phyloP scores from a whole-genome alignment of 1,140 invertebrate genomes.

The Drosophila cardini region DNA sequence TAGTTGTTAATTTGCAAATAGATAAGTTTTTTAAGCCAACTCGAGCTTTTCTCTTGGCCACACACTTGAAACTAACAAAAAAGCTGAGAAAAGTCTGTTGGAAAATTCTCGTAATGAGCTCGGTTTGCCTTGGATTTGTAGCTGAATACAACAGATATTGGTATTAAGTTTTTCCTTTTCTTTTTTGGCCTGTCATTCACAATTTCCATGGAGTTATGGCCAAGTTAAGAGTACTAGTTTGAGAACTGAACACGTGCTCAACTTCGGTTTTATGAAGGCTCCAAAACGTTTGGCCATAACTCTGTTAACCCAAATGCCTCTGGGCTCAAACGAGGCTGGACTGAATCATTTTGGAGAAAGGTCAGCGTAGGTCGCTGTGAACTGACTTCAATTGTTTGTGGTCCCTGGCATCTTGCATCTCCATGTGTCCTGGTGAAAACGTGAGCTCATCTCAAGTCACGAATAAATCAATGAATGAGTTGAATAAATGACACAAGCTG shows the following conservation, averaged over 20 bases:
- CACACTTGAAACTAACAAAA: too few species aligned
- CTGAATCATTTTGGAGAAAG: not conserved
- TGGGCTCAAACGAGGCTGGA: slow-evolving; percentile 12
- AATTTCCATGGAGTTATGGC: slow-evolving; percentile 1
- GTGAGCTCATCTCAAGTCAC: slow-evolving; percentile 50
- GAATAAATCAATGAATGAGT: slow-evolving; percentile 74
- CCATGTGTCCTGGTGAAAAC: slow-evolving; percentile 42
- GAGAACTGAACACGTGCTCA: slow-evolving; percentile 49
- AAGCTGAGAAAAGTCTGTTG: not conserved
- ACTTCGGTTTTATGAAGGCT: slow-evolving; percentile 8
- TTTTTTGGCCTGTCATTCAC: not conserved
- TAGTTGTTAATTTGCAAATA: too few species aligned
- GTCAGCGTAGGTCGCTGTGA: not conserved
- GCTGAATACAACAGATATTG: not conserved
- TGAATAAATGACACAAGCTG: slow-evolving; percentile 70
- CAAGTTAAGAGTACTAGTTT: not conserved
- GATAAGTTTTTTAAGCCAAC: too few species aligned
- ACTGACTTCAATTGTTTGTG: not conserved
- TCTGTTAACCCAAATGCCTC: slow-evolving; percentile 26
- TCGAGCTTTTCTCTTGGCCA: too few species aligned
- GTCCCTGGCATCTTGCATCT: slow-evolving; percentile 16
- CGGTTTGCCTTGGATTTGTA: not conserved
- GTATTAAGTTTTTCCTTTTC: not conserved
- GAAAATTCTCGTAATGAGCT: not conserved
- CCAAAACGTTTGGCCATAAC: slow-evolving; percentile 23